phyloP scores from a whole-genome alignment of 2,113 vertebrate genomes.

The Paralichthys olivaceus region DNA sequence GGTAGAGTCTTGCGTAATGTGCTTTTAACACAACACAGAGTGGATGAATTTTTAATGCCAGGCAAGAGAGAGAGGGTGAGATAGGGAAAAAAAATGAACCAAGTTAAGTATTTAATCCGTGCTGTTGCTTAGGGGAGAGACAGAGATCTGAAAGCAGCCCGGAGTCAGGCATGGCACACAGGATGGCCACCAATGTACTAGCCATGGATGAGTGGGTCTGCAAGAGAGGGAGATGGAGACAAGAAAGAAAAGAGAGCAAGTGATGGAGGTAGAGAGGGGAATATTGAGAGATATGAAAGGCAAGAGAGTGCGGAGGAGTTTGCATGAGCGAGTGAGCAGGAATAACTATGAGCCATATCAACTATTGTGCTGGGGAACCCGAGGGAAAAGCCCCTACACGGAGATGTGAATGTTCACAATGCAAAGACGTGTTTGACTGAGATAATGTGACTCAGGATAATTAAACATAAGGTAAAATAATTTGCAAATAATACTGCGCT shows the following conservation, averaged over 20 bases:
- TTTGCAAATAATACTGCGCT: neutral
- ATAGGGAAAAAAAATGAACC: slow-evolving; percentile 60
- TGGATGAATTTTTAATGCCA: slow-evolving; percentile 81
- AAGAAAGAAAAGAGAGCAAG: slow-evolving; percentile 41
- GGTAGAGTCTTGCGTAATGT: slow-evolving; percentile 81
- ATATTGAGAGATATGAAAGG: slow-evolving; percentile 52
- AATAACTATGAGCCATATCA: slow-evolving; percentile 73
- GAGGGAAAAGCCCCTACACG: slow-evolving; percentile 29
- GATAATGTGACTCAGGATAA: slow-evolving; percentile 3
- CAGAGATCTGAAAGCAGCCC: slow-evolving; percentile 64
- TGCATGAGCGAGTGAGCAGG: slow-evolving; percentile 75
- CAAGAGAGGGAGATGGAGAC: slow-evolving; percentile 43
- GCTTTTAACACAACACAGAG: slow-evolving; percentile 81
- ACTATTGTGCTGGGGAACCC: slow-evolving; percentile 53
- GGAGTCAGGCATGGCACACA: slow-evolving; percentile 45
- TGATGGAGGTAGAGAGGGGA: slow-evolving; percentile 38
- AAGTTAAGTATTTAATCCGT: slow-evolving; percentile 82
- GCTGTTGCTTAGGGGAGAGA: slow-evolving; percentile 69
- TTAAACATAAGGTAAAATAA: neutral
- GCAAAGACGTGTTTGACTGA: slow-evolving; percentile 27
- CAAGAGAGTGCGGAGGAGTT: slow-evolving; percentile 47
- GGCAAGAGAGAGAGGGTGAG: slow-evolving; percentile 40
- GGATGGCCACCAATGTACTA: slow-evolving; percentile 51
- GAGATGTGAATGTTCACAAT: slow-evolving; percentile 48
- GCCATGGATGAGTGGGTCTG: slow-evolving; percentile 63